Evolutionary conservation across 2,797 vertebrate species (phyloP), one percentile per base, ranked within the genome.

Genomic region (Rhinella marina): DNA sequence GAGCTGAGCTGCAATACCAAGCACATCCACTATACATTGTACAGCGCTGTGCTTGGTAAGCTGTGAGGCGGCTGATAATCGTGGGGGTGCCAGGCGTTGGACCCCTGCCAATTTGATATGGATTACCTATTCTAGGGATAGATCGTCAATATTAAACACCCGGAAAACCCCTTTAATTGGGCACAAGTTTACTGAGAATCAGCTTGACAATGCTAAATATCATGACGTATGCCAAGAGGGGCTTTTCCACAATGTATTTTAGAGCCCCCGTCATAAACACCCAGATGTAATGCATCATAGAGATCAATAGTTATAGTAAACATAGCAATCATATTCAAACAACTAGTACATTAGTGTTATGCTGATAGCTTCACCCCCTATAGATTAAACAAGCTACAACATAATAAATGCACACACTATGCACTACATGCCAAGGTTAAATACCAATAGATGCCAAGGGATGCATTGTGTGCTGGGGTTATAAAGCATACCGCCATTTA

Each of bases 231-330:
- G 4, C 27, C 61, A 50, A 25, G 41, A n/a, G 9, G 1, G 50
- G n/a, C 21, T 78, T 16, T 54, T 27, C 7, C 52, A 57, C 50
- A 83, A 32, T 72, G 64, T 72, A 83, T 70, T 83, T 72, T 72
- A 56, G 64, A 72, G 81, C 16, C 77, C 29, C 7, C 19, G 23
- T 57, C 17, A 17, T n/a, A 56, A 3, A 16, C 16, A 78, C 76
- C 23, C 7, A 78, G 3, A 78, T 78, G 27, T 54, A 56, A 25
- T 27, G 14, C 50, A 25, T 25, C 27, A 25, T 16, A 17, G 50
- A 12, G 19, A 79, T 25, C 14, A 25, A 56, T 27, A 27, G 14
- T 29, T 79, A 17, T 17, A 29, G 11, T 17, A 59, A 19, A 3
- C 54, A 25, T 57, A 81, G 32, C 56, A 32, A 8, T 56, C 2